Percentiles rank a stretch among this genome's conserved stretches.
These are phyloP conservation scores for Lacerta bilineata DNA, from an alignment of 2,797 vertebrate species.

Conservation along the genomic window DNA sequence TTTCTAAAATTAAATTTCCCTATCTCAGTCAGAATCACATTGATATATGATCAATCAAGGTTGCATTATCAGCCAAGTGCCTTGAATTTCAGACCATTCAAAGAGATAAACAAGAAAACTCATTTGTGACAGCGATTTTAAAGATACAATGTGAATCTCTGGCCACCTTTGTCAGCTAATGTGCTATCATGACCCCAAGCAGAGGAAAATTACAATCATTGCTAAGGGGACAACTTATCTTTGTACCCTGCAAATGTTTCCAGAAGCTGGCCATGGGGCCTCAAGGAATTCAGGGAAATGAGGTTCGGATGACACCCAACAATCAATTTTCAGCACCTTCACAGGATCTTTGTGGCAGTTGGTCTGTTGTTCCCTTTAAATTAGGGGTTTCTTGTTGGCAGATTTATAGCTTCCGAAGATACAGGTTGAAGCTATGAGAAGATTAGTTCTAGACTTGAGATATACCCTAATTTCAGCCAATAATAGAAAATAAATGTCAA, in stretches of 20 bases:
- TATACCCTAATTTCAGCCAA: not conserved
- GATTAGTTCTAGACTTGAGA: not conserved
- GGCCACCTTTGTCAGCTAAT: too few species aligned
- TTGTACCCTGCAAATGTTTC: too few species aligned
- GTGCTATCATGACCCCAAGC: not conserved
- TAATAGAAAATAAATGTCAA: not conserved
- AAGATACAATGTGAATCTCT: not conserved
- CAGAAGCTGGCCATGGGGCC: too few species aligned
- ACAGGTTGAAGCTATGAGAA: not conserved
- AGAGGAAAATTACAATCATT: not conserved
- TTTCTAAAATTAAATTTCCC: slow-evolving; percentile 19
- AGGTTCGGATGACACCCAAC: too few species aligned
- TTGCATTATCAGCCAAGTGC: not conserved
- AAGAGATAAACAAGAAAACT: not conserved
- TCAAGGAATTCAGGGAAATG: too few species aligned
- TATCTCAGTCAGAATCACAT: not conserved
- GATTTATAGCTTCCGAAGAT: not conserved
- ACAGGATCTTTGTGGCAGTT: not conserved
- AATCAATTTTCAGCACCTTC: not conserved
- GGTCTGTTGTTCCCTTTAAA: not conserved
- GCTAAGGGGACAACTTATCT: not conserved
- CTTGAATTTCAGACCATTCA: not conserved
- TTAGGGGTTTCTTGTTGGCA: not conserved
- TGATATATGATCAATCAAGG: not conserved
- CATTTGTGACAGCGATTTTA: not conserved